Evolutionary conservation across 2,888 invertebrate species (phyloP).

Genomic region (Syritta pipiens): DNA sequence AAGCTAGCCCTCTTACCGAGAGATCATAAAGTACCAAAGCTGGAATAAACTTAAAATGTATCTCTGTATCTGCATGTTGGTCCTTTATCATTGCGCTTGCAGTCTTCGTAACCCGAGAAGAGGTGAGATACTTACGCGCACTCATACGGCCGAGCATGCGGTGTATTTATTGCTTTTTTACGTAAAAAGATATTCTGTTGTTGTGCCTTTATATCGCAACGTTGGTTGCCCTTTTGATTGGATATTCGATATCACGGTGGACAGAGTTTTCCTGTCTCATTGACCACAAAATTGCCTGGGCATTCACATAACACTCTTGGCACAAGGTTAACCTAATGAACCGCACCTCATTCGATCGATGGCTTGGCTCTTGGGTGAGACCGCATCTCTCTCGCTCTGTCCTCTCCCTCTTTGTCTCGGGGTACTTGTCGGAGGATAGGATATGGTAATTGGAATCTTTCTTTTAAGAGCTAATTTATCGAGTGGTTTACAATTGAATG

Average conservation of each 20-base stretch:
- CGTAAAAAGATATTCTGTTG: conserved; percentile 45
- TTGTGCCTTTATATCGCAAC: conserved; percentile 24
- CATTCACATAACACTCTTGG: conserved; percentile 41
- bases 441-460: conserved; percentile 60
- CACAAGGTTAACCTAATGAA: conserved; percentile 63
- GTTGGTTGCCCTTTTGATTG: conserved; percentile 61
- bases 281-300: conserved; percentile 55
- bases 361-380: conserved; percentile 16
- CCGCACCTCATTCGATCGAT: conserved; percentile 57
- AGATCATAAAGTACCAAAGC: conserved; percentile 54
- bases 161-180: conserved; percentile 34
- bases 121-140: conserved; percentile 1
- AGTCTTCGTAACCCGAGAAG: conserved; percentile 42
- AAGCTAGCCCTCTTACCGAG: neutral
- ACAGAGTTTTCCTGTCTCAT: conserved; percentile 59
- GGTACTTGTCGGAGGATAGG: neutral
- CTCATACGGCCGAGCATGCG: neutral
- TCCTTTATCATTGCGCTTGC: conserved; percentile 26
- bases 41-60: conserved; percentile 37
- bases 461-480: conserved; percentile 42
- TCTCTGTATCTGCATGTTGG: conserved; percentile 27
- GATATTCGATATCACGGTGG: conserved; percentile 54
- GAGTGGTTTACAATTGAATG: conserved; percentile 57
- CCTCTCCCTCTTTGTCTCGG: too few relatives aligned
- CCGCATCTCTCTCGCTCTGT: too few relatives aligned